Conservation (phyloP, 2,113 vertebrate species). For the Taurulus bubalis region DNA sequence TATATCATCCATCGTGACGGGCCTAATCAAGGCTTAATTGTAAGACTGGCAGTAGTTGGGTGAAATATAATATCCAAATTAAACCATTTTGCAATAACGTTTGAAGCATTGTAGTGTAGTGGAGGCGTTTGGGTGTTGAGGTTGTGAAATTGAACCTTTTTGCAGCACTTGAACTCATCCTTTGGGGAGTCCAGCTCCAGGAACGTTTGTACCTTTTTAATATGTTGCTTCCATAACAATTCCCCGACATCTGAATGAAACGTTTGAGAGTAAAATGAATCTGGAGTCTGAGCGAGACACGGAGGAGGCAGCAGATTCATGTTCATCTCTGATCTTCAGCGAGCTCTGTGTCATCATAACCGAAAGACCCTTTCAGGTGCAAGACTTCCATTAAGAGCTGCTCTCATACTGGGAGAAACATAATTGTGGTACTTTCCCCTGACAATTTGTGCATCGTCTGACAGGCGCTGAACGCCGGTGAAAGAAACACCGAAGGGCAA, state of each 20-base stretch:
- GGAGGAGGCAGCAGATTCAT: background rate
- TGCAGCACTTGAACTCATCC: too few species aligned
- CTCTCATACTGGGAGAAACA: constrained; percentile 1
- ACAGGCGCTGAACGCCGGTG: too few species aligned
- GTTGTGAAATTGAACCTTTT: too few species aligned
- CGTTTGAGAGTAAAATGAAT: background rate
- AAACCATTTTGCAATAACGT: background rate
- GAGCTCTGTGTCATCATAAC: constrained; percentile 5
- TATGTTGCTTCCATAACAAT: background rate
- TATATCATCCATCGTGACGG: too few species aligned
- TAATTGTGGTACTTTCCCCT: background rate
- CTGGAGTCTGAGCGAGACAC: background rate
- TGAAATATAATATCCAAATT: too few species aligned
- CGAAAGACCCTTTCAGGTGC: constrained; percentile 3
- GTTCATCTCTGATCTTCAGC: constrained; percentile 1
- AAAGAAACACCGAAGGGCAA: too few species aligned
- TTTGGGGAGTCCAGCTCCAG: too few species aligned
- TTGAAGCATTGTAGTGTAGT: background rate
- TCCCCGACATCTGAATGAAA: too few species aligned
- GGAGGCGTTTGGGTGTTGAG: background rate
- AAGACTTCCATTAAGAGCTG: constrained; percentile 20
- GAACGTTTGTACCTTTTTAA: too few species aligned
- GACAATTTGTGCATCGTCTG: constrained; percentile 18
- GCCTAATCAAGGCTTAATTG: too few species aligned
- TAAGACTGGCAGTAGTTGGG: too few species aligned